Conservation (phyloP, 2,113 vertebrate genomes). For the Semnopithecus entellus region DNA sequence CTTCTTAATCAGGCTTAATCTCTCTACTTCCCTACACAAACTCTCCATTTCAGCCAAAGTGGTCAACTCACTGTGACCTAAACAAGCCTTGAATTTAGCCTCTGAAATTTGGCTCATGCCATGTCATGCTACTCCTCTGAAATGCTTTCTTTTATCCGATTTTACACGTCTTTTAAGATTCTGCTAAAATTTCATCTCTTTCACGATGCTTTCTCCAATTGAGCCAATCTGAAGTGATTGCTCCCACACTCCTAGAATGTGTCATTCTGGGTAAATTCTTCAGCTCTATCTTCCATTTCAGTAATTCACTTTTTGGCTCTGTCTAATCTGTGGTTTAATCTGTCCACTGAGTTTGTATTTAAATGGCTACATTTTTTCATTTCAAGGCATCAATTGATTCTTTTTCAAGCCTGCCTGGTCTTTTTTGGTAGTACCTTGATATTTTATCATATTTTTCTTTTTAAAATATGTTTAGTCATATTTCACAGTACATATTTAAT, state of each 20-base stretch:
- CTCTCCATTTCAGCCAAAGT: neutral
- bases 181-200: constrained; percentile 21
- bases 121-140: neutral
- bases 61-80: neutral
- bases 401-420: neutral
- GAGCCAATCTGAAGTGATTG: neutral
- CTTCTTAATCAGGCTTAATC: neutral
- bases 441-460: neutral
- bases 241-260: neutral
- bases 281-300: constrained; percentile 4
- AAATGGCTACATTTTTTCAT: constrained; percentile 10
- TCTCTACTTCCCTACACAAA: neutral
- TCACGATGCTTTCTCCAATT: neutral
- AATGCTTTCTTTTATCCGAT: neutral
- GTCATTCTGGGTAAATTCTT: neutral
- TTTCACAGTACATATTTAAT: neutral
- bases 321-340: constrained; percentile 35
- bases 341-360: constrained; percentile 1
- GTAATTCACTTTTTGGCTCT: constrained; percentile 11
- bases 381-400: neutral
- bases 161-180: neutral
- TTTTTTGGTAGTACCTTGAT: neutral
- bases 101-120: constrained; percentile 10
- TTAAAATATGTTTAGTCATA: neutral
- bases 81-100: neutral